A percentile compares a stretch with the other conserved stretches of the same genome.
Conservation (phyloP, 1,140 invertebrate species). For the Cheumatopsyche charites region DNA sequence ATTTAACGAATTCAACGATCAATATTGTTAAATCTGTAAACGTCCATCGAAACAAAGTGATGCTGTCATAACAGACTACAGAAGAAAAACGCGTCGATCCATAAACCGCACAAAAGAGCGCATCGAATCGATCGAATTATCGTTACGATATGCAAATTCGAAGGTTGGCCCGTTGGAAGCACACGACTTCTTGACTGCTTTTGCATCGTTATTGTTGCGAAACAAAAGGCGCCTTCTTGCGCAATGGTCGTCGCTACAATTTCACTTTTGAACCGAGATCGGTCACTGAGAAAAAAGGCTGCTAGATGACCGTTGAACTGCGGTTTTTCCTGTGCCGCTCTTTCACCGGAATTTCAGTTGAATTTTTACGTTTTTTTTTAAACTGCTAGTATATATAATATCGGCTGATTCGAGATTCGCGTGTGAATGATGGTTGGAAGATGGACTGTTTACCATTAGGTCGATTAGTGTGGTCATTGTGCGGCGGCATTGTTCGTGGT, state of each 20-base stretch:
- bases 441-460: conserved; percentile 44
- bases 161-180: conserved; percentile 27
- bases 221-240: conserved; percentile 32
- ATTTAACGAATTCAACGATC: too few species aligned
- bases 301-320: conserved; percentile 23
- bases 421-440: conserved; percentile 46
- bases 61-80: neutral
- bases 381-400: neutral
- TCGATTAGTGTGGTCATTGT: conserved; percentile 37
- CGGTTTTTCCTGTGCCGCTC: neutral
- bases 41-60: too few species aligned
- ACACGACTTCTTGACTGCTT: conserved; percentile 28
- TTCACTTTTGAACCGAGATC: conserved; percentile 47
- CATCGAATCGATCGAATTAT: conserved; percentile 13
- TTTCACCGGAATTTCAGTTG: neutral
- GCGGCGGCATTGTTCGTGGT: conserved; percentile 27
- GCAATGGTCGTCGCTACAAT: conserved; percentile 36
- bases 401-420: conserved; percentile 44
- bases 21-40: too few species aligned
- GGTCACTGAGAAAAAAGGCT: conserved; percentile 34
- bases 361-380: neutral
- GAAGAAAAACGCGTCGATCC: too few species aligned
- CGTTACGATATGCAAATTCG: conserved; percentile 29
- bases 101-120: neutral
- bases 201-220: conserved; percentile 39